phyloP scores from a whole-genome alignment of 2,113 vertebrate genomes.

The Enhydra lutris region DNA sequence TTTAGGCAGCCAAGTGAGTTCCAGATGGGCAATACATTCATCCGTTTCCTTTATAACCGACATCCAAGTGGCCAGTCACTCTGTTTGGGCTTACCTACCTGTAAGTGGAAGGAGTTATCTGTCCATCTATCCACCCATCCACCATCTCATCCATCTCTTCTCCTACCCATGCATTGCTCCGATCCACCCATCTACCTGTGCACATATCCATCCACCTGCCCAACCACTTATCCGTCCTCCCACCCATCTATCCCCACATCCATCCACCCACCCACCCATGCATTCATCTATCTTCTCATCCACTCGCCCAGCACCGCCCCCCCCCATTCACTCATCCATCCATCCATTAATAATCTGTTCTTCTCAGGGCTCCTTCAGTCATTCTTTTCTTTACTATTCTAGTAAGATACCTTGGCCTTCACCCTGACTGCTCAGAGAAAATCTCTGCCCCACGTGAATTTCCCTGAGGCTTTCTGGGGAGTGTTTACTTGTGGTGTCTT shows the following conservation, averaged over 20 bases:
- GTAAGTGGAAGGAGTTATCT: not conserved
- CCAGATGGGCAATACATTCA: not conserved
- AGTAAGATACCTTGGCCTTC: not conserved
- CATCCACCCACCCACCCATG: too few species aligned
- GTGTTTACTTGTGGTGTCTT: not conserved
- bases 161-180: not conserved
- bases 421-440: not conserved
- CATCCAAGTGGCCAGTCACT: not conserved
- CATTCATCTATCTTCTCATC: not conserved
- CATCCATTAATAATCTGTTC: not conserved
- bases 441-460: not conserved
- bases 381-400: not conserved
- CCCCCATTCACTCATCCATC: not conserved
- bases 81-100: not conserved
- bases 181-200: not conserved
- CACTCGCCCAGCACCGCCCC: not conserved
- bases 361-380: not conserved
- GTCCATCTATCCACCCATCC: not conserved
- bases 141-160: not conserved
- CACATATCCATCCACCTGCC: not conserved
- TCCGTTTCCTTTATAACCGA: not conserved
- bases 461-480: not conserved
- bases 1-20: not conserved
- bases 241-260: not conserved
- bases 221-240: rapidly evolving